Base-by-base conservation (phyloP, 2,888 invertebrate species). In the Morpho helenor region DNA sequence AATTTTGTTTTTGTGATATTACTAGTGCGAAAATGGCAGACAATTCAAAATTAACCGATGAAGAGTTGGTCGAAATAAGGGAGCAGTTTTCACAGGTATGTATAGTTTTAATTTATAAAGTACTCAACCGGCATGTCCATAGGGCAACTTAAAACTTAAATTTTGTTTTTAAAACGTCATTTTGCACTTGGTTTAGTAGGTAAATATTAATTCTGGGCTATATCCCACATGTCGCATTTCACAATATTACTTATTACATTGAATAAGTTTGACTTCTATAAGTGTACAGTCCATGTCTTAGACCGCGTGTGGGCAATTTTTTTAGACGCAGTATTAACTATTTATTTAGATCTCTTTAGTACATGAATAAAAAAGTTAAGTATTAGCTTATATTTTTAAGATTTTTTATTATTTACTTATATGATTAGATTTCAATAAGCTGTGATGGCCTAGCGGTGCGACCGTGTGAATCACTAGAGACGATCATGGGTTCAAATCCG, bases 11-110 rank as follows among this genome's bases (percentile, higher is more conserved):
- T 79, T 83, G 82, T 85, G 84, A 76, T 74, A 75, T 73, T 73
- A 79, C 72, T 70, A 74, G 73, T 74, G 81, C 75, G 76, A 84
- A 77, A 67, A 90, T 91, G 90, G 85, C 90, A 80, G 89, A 90
- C 77, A 88, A 91, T 80, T 84, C 91, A 68, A 92, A 91, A 82
- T 83, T 94, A 76, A 93, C 92, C 61, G 91, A 91, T 60, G 95
- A 95, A 76, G 95, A 96, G 87, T 92, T 93, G 72, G 87, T 93
- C 64, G 96, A 96, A 87, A 93, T 96, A 74, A 92, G 92, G 75
- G 95, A 95, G 86, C 94, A 95, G 79, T 96, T 96, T 79, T 91
- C 92, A 71, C 93, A 93, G 91, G 96, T 96, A 92, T 66, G 63
- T 59, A 10, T 22, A 48, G 9, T 46, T 43, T 9, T 39, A 16